Conservation (phyloP, 2,888 invertebrate genomes). For the Amorpha juglandis region DNA sequence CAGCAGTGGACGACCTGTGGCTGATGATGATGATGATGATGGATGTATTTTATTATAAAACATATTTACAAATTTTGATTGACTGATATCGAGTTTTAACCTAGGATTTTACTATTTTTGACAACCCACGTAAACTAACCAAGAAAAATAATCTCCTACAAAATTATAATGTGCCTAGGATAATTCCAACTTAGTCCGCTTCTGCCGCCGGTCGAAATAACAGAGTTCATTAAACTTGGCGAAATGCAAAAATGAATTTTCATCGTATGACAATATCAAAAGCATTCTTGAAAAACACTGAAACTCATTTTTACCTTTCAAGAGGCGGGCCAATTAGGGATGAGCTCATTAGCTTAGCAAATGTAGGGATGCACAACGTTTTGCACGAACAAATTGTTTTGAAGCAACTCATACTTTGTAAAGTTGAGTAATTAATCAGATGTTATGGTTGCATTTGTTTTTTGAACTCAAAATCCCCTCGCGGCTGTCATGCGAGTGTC, state of each 20-base stretch:
- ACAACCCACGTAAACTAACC: not conserved
- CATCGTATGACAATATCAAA: slow-evolving; percentile 39
- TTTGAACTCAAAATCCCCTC: no score
- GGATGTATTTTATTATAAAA: no score
- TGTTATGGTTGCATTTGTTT: no score
- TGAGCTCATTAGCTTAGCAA: slow-evolving; percentile 35
- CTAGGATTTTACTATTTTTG: no score
- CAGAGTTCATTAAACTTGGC: slow-evolving; percentile 33
- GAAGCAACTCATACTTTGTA: not conserved
- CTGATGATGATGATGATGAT: no score
- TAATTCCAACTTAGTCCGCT: not conserved
- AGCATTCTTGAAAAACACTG: slow-evolving; percentile 33
- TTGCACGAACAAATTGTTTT: slow-evolving; percentile 11
- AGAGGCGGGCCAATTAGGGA: slow-evolving; percentile 40
- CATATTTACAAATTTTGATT: no score
- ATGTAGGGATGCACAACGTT: not conserved
- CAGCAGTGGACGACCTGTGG: no score
- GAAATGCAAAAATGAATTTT: slow-evolving; percentile 30
- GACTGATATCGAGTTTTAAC: no score
- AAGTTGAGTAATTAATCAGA: slow-evolving; percentile 12
- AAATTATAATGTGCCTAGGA: not conserved
- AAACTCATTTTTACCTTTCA: slow-evolving; percentile 34
- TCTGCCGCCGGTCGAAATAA: slow-evolving; percentile 20
- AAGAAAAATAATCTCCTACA: not conserved
- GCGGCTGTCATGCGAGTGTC: no score